These are phyloP conservation scores for Balearica regulorum DNA, from an alignment of 2,797 vertebrate genomes.

Conservation along the genomic window DNA sequence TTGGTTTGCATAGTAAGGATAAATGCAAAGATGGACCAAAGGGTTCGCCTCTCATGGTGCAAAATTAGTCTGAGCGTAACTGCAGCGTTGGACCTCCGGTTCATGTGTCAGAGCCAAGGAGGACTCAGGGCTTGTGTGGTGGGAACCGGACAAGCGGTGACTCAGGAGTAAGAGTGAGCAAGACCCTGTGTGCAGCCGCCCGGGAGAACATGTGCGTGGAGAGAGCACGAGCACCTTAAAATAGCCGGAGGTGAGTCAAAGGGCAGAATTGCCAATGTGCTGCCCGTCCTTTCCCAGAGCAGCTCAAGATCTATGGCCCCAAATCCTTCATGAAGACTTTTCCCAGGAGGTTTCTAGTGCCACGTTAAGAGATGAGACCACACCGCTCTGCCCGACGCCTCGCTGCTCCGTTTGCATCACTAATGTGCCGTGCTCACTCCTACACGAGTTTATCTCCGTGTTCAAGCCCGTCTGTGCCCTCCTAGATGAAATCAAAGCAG, in stretches of 20 bases:
- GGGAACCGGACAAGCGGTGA: neutral
- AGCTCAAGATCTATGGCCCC: neutral
- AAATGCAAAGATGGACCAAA: neutral
- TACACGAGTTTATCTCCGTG: fast-evolving
- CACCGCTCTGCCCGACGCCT: neutral
- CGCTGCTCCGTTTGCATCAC: neutral
- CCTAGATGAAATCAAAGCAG: neutral
- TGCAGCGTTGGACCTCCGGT: fast-evolving
- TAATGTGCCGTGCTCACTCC: neutral
- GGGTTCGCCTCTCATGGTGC: neutral
- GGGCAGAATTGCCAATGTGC: neutral
- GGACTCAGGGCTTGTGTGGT: neutral
- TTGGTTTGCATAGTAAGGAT: neutral
- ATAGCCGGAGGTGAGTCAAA: neutral
- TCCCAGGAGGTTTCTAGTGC: neutral
- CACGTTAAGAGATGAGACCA: neutral
- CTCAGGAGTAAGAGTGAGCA: neutral
- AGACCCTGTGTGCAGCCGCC: neutral
- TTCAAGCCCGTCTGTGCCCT: neutral
- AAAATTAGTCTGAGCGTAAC: neutral
- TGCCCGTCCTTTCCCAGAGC: neutral
- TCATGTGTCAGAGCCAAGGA: neutral
- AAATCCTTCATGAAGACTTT: neutral
- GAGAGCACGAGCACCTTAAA: neutral
- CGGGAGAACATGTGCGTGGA: fast-evolving